Evolutionary conservation across 2,888 invertebrate genomes (phyloP), one percentile per base, ranked within the genome.

Genomic region (Drosophila aldrichi): DNA sequence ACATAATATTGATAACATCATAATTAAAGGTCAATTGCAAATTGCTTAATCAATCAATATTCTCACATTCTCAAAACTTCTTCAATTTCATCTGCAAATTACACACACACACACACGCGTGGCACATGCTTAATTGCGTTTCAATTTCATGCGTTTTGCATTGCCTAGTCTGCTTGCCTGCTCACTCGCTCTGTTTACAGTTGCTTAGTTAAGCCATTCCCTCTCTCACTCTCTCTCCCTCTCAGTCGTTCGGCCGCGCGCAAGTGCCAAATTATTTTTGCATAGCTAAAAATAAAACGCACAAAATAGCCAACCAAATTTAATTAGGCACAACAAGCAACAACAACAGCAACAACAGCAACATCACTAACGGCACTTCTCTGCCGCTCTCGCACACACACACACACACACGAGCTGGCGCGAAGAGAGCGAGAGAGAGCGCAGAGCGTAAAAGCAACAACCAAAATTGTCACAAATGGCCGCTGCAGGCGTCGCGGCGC

Each of bases 271-370:
- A 52, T 67, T 57, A 73, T 70, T 67, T 60, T 63, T 56, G 64
- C 70, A 74, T 62, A 56, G 65, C 14, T 62, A 56, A 60, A 77
- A 79, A 74, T 61, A 57, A 60, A 71, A 75, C 38, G 58, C 76
- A 55, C 51, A 52, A 79, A 77, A 81, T 81, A 64, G 69, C 70
- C 70, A 61, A 55, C 63, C 66, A 83, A 84, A 84, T 84, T 84
- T 85, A 84, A 84, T 85, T 85, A 83, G 70, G 65, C 74, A 69
- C 73, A 77, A 71, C 67, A 65, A 69, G 57, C 69, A 78, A 55
- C 61, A 67, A 40, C 70, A 67, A 55, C 71, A 79, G 49, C 65
- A 43, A 14, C 29, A 29, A 29, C 29, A 29, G 29, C 29, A 29
- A 29, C 29, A 29, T 8, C 29, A 29, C 29, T 56, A 65, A 55